These are phyloP conservation scores for Euschistus heros DNA, from an alignment of 1,140 invertebrate species.

Conservation along the genomic window DNA sequence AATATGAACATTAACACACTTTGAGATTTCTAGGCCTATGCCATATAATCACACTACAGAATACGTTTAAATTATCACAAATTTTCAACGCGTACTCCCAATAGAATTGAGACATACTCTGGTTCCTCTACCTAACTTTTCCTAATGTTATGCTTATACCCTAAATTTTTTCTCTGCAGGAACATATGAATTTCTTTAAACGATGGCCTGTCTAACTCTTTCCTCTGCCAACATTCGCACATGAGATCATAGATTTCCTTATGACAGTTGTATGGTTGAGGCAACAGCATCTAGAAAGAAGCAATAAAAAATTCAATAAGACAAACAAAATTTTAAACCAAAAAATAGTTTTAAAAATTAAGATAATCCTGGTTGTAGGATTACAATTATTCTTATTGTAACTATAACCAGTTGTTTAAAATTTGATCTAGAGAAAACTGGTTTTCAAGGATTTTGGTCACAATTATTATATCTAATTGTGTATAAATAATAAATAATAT, in stretches of 20 bases:
- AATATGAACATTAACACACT: no score
- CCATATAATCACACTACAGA: no score
- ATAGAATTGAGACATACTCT: no score
- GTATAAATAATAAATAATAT: no score
- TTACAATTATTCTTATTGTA: no score
- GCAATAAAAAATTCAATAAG: not conserved
- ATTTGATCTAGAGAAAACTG: no score
- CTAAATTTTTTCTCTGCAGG: constrained; percentile 79
- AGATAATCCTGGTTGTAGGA: not conserved
- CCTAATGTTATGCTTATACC: constrained; percentile 49
- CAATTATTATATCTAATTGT: no score
- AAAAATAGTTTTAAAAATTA: not conserved
- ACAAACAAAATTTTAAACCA: constrained; percentile 1
- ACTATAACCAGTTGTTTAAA: no score
- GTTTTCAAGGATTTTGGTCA: no score
- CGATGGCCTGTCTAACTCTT: constrained; percentile 70
- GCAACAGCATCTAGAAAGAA: constrained; percentile 49
- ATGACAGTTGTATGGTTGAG: constrained; percentile 71
- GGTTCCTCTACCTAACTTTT: not conserved
- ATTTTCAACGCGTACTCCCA: no score
- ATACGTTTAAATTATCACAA: no score
- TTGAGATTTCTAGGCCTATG: no score
- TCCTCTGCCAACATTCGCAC: constrained; percentile 86
- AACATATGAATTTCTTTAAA: constrained; percentile 87
- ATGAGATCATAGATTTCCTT: constrained; percentile 88